Conservation (phyloP, 92 coral and sea anemone species). For the Actinostola sp. region DNA sequence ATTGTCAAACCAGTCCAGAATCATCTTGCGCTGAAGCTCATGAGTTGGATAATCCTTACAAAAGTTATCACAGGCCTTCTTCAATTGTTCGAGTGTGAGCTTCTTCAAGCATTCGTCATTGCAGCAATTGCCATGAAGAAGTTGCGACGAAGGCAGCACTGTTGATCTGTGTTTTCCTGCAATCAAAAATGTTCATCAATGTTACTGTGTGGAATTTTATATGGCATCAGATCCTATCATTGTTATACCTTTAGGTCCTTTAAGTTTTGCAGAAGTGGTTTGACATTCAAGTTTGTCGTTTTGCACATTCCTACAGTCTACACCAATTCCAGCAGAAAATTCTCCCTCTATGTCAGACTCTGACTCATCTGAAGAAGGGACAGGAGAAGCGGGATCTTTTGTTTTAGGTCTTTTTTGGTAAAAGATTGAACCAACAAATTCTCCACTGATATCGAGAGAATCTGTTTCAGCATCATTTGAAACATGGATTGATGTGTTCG, state of each 20-base stretch:
- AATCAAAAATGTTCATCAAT: background rate
- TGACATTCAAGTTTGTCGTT: background rate
- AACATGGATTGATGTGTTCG: background rate
- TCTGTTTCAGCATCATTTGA: background rate
- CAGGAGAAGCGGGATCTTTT: background rate
- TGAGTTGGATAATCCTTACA: slow-evolving; percentile 25
- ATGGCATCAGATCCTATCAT: no score
- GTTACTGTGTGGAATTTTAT: no score
- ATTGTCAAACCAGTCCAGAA: slow-evolving; percentile 56
- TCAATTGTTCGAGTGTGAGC: slow-evolving; percentile 11
- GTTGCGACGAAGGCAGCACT: slow-evolving; percentile 6
- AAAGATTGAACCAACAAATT: slow-evolving; percentile 1
- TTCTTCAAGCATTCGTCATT: slow-evolving; percentile 6
- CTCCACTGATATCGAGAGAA: background rate
- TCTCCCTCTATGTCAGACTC: slow-evolving; percentile 6
- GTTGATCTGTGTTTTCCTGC: slow-evolving; percentile 32
- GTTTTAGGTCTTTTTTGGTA: background rate
- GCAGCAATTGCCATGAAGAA: slow-evolving; percentile 35
- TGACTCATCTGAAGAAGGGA: background rate
- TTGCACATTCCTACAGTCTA: no score
- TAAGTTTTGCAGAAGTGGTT: background rate
- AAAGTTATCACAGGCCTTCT: slow-evolving; percentile 40
- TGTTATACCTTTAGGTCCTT: background rate
- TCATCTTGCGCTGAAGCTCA: slow-evolving; percentile 39
- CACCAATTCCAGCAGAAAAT: background rate